phyloP scores from a whole-genome alignment of 2,113 vertebrate genomes.

The Leptodactylus fuscus region DNA sequence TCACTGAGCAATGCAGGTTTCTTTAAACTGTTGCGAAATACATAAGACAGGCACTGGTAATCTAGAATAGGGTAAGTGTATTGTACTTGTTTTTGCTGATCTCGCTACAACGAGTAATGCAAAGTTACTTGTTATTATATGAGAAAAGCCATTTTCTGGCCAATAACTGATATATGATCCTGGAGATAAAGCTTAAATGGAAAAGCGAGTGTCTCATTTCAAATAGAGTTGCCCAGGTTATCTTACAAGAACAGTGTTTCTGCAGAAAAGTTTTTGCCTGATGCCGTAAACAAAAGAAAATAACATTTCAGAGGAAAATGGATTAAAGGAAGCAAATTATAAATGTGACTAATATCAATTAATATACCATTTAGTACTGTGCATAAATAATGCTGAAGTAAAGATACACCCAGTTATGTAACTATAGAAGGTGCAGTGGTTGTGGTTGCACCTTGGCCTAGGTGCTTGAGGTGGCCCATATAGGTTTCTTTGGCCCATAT shows the following conservation, averaged over 20 bases:
- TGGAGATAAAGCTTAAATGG: conserved; percentile 37
- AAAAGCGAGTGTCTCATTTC: conserved; percentile 27
- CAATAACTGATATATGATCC: conserved; percentile 35
- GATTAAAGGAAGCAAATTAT: background rate
- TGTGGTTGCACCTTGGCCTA: no score
- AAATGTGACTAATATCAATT: background rate
- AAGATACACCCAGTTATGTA: no score
- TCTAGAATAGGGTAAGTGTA: background rate
- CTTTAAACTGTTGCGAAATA: background rate
- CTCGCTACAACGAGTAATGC: conserved; percentile 3
- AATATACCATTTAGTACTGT: no score
- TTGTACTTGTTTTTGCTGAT: conserved; percentile 12
- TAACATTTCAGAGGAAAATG: background rate
- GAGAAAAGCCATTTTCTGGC: background rate
- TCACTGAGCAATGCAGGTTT: no score
- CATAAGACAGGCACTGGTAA: background rate
- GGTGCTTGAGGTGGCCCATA: no score
- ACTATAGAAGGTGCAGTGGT: no score
- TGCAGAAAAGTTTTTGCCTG: background rate
- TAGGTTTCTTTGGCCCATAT: no score
- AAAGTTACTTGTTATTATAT: conserved; percentile 29
- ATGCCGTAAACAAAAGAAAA: conserved; percentile 1
- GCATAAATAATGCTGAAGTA: no score
- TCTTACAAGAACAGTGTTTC: background rate
- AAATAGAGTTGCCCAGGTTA: conserved; percentile 42